Base-by-base conservation (phyloP, 2,113 vertebrate species). In the Eulacestoma nigropectus region DNA sequence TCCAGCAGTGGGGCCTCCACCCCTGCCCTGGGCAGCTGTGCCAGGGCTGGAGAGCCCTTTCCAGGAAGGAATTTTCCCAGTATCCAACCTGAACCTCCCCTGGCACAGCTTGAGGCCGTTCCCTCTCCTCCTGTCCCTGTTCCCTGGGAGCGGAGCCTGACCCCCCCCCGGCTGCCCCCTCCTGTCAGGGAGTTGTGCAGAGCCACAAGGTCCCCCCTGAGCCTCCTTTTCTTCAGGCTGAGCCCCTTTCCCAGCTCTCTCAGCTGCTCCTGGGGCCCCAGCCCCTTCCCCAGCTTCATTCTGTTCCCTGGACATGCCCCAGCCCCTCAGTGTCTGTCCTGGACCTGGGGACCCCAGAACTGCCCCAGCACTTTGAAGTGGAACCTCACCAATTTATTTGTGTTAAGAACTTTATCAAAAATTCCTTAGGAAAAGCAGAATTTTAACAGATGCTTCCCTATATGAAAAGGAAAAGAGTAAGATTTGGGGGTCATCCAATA, bases 11-110 rank as follows among this genome's bases (percentile, higher is more conserved):
- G 42, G 26, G 2, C 23, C 7, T 56, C 49, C 32, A 30, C 0
- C 49, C 0, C 8, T 19, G 21, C 6, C 15, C 59, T 42, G 57
- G 14, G 35, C 64, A 78, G 39, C 63, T 77, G 13, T 0, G 35
- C 32, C 44, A 57, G 52, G 29, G 35, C 20, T 35, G 37, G 42
- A 12, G 0, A 59, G 1, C 2, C 26, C 5, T n/a, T 86, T 13
- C 3, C 3, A 2, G 3, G 15, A 55, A 53, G 29, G 14, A 37
- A 6, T 17, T 1, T 41, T n/a, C 47, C 47, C 10, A 70, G 2
- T 5, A 2, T 39, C 41, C 56, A 9, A 0, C 23, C 35, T 35
- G 5, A 25, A 0, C 18, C 23, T 74, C 3, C 23, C 32, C 37
- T 44, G 42, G 64, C 42, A 10, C 52, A 68, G n/a, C 29, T 13